These are phyloP conservation scores for Smutsia gigantea DNA, from an alignment of 2,797 vertebrate genomes.

Conservation along the genomic window DNA sequence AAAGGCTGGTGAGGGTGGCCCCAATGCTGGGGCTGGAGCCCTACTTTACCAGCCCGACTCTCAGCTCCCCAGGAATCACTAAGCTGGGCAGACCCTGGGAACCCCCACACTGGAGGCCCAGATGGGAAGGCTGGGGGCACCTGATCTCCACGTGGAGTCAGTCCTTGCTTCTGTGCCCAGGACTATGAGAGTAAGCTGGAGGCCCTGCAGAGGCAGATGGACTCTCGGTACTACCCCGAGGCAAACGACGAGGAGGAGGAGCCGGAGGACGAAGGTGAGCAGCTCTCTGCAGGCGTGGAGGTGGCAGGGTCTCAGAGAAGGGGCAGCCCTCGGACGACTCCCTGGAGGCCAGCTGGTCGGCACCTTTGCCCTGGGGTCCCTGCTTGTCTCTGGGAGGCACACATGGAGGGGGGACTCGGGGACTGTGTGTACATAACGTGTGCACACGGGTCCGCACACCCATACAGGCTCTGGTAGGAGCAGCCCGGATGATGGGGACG, in stretches of 20 bases:
- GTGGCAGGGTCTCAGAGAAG: not conserved
- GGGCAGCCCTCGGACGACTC: not conserved
- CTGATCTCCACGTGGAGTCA: accelerated
- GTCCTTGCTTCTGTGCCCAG: constrained; percentile 80
- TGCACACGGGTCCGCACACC: accelerated
- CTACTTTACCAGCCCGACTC: accelerated
- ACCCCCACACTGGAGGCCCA: accelerated
- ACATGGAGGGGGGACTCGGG: not conserved
- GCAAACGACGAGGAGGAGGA: constrained; percentile 95
- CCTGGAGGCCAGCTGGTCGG: not conserved
- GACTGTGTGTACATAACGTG: not conserved
- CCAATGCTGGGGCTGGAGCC: not conserved
- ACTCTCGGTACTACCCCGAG: constrained; percentile 94
- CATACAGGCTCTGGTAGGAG: accelerated
- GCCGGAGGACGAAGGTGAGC: constrained; percentile 95
- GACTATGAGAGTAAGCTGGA: constrained; percentile 99
- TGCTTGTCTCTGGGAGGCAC: not conserved
- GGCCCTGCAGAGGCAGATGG: constrained; percentile 97
- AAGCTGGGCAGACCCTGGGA: not conserved
- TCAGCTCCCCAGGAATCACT: accelerated
- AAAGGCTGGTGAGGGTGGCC: constrained; percentile 92
- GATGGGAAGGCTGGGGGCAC: not conserved
- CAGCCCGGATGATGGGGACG: not conserved
- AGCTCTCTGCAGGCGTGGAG: accelerated
- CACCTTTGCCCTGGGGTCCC: not conserved